Base-by-base conservation (phyloP, 2,888 invertebrate species). In the Aelia acuminata region DNA sequence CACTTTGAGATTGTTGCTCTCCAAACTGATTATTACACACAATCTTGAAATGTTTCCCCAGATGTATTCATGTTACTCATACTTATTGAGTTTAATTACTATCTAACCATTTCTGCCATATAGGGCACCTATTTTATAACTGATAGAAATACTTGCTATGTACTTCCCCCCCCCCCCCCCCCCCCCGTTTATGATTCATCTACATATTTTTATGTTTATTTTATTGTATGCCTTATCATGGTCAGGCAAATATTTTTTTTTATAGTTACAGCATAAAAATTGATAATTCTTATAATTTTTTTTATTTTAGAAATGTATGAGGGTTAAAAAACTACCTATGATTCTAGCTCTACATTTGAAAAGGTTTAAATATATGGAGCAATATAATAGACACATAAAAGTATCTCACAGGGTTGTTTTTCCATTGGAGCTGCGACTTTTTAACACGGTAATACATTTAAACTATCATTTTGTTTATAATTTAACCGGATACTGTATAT, bases 371-470 rank as follows among this genome's bases (percentile, higher is more conserved):
- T 99, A 98, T 92, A 97, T 99, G 95, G 99, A 99, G 92, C 98
- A 99, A 93, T 97, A 98, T 92, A 99, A 98, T 93, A 95, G 99
- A 91, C 98, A 99, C 93, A 99, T 99, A 91, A 99, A 99, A 93
- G 97, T 99, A 90, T 99, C 99, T 49, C 99, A 99, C 93, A 95
- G 99, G 91, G 99, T 99, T 89, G 98, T 99, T 89, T 99, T 99
- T 93, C 99, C 99, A 43, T 93, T 99, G 92, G 99, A 99, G 93
- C 93, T 99, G 91, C 94, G 99, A 91, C 94, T 99, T 90, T 99
- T 99, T 93, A 99, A 99, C 93, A 98, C 99, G 91, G 98, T 98
- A 93, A 94, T 95, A 94, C 39, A 57, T 57, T 57, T 57, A 26
- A 26, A 26, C 11, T 57, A 26, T 57, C 0, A 26, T 57, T 26